Conservation (phyloP, 2,797 vertebrate genomes). For the Anguilla megastoma region DNA sequence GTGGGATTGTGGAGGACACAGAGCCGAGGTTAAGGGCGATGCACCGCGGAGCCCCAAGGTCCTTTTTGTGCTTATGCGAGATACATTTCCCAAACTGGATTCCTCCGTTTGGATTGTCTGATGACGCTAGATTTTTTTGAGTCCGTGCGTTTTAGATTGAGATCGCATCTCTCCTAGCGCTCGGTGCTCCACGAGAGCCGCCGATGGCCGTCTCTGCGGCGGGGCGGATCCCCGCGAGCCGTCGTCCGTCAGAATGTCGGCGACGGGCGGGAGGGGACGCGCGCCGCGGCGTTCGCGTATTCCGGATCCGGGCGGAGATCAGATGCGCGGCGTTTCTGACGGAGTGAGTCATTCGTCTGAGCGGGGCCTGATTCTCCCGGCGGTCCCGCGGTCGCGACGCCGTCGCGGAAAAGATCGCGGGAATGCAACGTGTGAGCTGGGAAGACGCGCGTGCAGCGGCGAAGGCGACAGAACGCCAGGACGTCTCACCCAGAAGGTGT, state of each 20-base stretch:
- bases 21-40: not conserved
- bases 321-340: not conserved
- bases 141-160: too few species aligned
- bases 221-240: not conserved
- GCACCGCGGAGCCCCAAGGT: not conserved
- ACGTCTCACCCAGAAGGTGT: not conserved
- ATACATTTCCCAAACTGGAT: not conserved
- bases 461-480: not conserved
- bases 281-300: too few species aligned
- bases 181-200: too few species aligned
- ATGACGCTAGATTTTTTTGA: too few species aligned
- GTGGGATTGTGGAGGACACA: slow-evolving; percentile 30
- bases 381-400: not conserved
- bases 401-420: not conserved
- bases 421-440: not conserved
- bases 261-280: too few species aligned
- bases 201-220: too few species aligned
- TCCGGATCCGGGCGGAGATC: not conserved
- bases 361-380: not conserved
- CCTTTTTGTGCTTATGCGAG: not conserved
- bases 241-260: not conserved
- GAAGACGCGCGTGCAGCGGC: not conserved
- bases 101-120: too few species aligned
- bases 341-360: not conserved
- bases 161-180: too few species aligned